Conservation (phyloP, 2,888 invertebrate genomes). For the Eurytoma californica region DNA sequence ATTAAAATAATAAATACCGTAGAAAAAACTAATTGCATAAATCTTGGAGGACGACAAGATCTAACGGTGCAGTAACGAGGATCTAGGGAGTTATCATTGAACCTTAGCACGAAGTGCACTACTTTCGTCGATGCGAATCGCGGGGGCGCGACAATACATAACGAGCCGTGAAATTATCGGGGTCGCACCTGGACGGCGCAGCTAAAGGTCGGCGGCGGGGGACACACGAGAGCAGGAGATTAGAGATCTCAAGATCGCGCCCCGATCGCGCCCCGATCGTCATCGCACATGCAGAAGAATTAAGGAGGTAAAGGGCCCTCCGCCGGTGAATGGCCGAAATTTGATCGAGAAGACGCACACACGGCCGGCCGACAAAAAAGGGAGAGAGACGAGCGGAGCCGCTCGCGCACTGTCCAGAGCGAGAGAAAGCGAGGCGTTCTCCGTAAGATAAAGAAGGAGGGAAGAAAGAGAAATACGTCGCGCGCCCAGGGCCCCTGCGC, state of each 20-base stretch:
- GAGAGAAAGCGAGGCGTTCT: slow-evolving; percentile 27
- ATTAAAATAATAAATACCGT: no score
- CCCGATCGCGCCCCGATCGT: slow-evolving; percentile 45
- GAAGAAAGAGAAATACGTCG: slow-evolving; percentile 47
- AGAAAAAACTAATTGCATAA: neutral
- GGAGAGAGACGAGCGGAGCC: neutral
- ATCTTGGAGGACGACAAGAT: neutral
- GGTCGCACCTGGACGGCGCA: slow-evolving; percentile 61
- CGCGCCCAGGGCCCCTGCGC: slow-evolving; percentile 62
- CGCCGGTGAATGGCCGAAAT: slow-evolving; percentile 70
- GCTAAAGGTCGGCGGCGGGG: neutral
- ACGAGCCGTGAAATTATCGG: slow-evolving; percentile 53
- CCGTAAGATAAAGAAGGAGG: slow-evolving; percentile 41
- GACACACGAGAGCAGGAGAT: slow-evolving; percentile 55
- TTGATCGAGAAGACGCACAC: slow-evolving; percentile 67
- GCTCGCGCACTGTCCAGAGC: neutral
- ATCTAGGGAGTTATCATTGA: neutral
- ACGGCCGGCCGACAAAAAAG: neutral
- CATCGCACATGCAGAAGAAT: slow-evolving; percentile 47
- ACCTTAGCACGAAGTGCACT: neutral
- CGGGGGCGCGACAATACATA: slow-evolving; percentile 36
- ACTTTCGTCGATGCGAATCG: neutral
- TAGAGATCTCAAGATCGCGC: slow-evolving; percentile 57
- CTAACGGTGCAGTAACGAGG: neutral
- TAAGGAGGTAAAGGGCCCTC: slow-evolving; percentile 59